Conservation (phyloP, 2,888 invertebrate genomes). For the Meliscaeva auricollis region DNA sequence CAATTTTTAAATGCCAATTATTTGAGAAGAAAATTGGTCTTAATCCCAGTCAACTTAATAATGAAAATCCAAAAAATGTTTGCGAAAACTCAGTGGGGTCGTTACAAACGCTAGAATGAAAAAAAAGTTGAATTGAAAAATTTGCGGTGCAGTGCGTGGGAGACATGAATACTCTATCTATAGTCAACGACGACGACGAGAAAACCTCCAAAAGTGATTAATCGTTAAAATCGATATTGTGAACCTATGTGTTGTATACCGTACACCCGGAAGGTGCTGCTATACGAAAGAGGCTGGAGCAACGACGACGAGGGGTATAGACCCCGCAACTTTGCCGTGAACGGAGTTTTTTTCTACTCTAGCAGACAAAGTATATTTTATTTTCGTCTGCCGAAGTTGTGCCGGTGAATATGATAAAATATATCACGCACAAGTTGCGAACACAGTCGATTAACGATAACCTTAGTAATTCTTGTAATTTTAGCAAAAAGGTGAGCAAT, state of each 20-base stretch:
- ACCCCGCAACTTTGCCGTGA: conserved; percentile 59
- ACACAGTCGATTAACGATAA: conserved; percentile 79
- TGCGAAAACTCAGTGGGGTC: neutral
- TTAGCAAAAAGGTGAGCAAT: conserved; percentile 68
- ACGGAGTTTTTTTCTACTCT: conserved; percentile 40
- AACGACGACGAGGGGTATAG: conserved; percentile 58
- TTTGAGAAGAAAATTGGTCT: conserved; percentile 22
- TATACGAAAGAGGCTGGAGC: conserved; percentile 61
- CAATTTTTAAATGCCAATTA: conserved; percentile 49
- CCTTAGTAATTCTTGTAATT: conserved; percentile 58
- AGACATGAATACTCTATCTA: conserved; percentile 46
- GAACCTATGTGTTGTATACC: conserved; percentile 71
- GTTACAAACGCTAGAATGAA: neutral
- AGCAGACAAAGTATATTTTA: conserved; percentile 56
- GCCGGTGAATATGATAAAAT: conserved; percentile 78
- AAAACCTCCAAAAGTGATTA: conserved; percentile 74
- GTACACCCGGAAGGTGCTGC: conserved; percentile 69
- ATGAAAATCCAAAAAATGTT: conserved; percentile 42
- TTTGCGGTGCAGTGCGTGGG: conserved; percentile 58
- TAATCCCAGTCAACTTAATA: conserved; percentile 28
- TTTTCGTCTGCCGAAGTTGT: conserved; percentile 52
- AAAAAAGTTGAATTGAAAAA: conserved; percentile 37
- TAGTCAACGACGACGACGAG: conserved; percentile 20
- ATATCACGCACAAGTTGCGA: conserved; percentile 79
- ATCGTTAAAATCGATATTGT: conserved; percentile 75